Conservation (phyloP, 2,888 invertebrate species). For the Rugalucina vietnamica region DNA sequence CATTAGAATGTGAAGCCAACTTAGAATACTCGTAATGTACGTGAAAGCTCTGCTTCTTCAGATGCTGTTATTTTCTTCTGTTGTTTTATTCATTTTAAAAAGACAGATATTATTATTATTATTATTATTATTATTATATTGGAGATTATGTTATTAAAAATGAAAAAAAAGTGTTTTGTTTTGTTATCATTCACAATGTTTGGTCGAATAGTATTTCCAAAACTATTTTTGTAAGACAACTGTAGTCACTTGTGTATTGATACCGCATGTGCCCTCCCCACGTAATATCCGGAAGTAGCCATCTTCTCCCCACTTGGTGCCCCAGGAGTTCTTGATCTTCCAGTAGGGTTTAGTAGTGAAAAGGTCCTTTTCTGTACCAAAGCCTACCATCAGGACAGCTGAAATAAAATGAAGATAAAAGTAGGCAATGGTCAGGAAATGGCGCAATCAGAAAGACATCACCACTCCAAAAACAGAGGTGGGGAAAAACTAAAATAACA, state of each 20-base stretch:
- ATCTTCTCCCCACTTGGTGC: constrained; percentile 76
- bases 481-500: no score
- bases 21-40: no score
- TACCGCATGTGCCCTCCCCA: constrained; percentile 75
- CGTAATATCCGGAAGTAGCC: constrained; percentile 78
- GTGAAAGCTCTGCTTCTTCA: no score
- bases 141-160: not conserved
- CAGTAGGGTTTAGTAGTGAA: constrained; percentile 73
- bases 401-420: no score
- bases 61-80: no score
- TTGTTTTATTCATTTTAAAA: no score
- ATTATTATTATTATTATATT: no score
- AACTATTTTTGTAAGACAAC: constrained; percentile 68
- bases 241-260: constrained; percentile 79
- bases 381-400: constrained; percentile 79
- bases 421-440: no score
- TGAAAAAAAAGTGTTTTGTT: not conserved
- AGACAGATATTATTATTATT: not conserved
- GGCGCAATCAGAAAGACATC: no score
- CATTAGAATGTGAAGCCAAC: no score
- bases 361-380: constrained; percentile 70
- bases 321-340: constrained; percentile 81
- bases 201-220: not conserved
- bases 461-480: no score
- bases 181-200: no score